phyloP scores from a whole-genome alignment of 2,888 invertebrate genomes.

The Trilocha varians region DNA sequence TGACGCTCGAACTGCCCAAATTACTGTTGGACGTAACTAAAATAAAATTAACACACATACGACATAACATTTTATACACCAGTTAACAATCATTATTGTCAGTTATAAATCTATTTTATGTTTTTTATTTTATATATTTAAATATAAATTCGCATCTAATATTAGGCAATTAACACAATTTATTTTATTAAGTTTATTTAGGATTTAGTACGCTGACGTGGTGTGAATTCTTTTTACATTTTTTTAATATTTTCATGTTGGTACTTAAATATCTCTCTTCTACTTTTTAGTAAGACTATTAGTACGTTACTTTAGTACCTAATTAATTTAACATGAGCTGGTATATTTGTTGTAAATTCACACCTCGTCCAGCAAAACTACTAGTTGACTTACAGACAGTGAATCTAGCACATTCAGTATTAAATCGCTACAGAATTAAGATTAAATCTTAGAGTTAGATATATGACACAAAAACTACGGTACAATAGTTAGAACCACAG shows the following conservation, averaged over 20 bases:
- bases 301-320: no score
- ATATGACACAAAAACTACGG: conserved; percentile 41
- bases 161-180: conserved; percentile 71
- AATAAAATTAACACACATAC: conserved; percentile 59
- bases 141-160: conserved; percentile 72
- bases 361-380: conserved; percentile 35
- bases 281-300: no score
- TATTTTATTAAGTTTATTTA: conserved; percentile 44
- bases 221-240: conserved; percentile 28
- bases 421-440: conserved; percentile 52
- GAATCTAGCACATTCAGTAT: conserved; percentile 60
- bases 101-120: conserved; percentile 72
- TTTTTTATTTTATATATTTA: conserved; percentile 60
- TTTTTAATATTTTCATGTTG: background rate
- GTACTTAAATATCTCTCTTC: background rate
- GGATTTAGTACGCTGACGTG: conserved; percentile 39
- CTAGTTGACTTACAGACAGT: conserved; percentile 50
- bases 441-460: conserved; percentile 40
- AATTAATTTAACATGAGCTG: no score
- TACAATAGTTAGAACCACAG: conserved; percentile 33
- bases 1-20: conserved; percentile 51
- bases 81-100: conserved; percentile 74
- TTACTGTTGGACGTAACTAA: conserved; percentile 48
- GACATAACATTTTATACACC: conserved; percentile 70
- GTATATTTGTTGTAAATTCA: conserved; percentile 19